Evolutionary conservation across 2,888 invertebrate species (phyloP), one percentile per base, ranked within the genome.

Genomic region (Sarcophaga variegata): DNA sequence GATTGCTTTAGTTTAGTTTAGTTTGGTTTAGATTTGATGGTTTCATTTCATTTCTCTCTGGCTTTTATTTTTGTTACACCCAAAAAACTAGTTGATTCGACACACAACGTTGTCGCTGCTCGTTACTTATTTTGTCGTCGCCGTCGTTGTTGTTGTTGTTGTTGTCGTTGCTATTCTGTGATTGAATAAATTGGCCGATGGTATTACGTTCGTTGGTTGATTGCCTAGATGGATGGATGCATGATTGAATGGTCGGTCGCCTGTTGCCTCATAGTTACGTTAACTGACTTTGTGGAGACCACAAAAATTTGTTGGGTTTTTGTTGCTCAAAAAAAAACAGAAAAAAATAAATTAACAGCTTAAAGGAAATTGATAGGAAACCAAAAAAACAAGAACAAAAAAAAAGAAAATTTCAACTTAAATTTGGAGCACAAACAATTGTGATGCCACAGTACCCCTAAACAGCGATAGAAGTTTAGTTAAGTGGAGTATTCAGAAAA

Each of bases 361-460:
- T 79, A 79, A 76, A 87, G 87, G 87, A 87, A 87, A 84, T 84
- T 87, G 87, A 82, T 87, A 84, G 87, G 84, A 87, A 87, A 84
- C 87, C 84, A 49, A 87, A 87, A 83, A 17, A 54, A 54, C 0
- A 54, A 14, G 2, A 49, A 14, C 3, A 54, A 54, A 54, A 54
- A 54, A 14, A 2, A 49, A 14, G 14, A 54, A 54, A 54, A 54
- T 14, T 14, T 4, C 5, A 78, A 87, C 59, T 82, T 82, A 79
- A 84, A 87, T 81, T 84, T 84, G 76, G 81, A 80, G 81, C 79
- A 87, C 63, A 69, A 47, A 79, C 70, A 59, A 59, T 77, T 77
- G 22, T 17, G 70, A 47, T 79, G 37, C 54, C 25, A 45, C 27
- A 76, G n/a, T 70, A 63, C 69, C 12, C 12, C 12, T 54, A 14